A percentile compares a stretch with the other conserved stretches of the same genome.
These are phyloP conservation scores for Drosophila robusta DNA, from an alignment of 2,888 invertebrate genomes.

Conservation along the genomic window DNA sequence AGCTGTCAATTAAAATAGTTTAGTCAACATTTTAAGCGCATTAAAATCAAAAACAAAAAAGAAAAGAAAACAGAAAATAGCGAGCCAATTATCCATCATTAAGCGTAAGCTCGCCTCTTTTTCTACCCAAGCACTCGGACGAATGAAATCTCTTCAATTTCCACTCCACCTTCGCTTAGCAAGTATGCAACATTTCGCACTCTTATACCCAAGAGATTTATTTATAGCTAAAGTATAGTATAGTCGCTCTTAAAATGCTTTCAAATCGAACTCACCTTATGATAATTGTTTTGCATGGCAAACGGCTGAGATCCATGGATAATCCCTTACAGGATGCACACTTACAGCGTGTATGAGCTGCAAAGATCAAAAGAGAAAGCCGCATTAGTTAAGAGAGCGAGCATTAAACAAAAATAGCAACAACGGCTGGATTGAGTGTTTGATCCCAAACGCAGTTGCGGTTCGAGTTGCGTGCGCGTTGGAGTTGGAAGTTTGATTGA, in stretches of 20 bases:
- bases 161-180: not conserved
- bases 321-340: conserved; percentile 22
- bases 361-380: conserved; percentile 23
- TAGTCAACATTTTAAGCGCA: conserved; percentile 5
- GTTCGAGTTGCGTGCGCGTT: conserved; percentile 41
- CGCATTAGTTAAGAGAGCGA: conserved; percentile 16
- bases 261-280: conserved; percentile 35
- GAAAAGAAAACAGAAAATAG: too few species aligned
- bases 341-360: conserved; percentile 35
- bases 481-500: conserved; percentile 38
- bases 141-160: not conserved
- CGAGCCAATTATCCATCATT: not conserved
- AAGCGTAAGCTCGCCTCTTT: too few species aligned
- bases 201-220: not conserved
- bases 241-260: not conserved
- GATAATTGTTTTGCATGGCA: conserved; percentile 35
- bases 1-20: conserved; percentile 1
- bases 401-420: not conserved
- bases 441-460: conserved; percentile 7
- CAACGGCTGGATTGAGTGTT: conserved; percentile 1
- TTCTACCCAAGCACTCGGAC: too few species aligned
- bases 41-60: not conserved
- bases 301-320: conserved; percentile 43
- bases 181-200: not conserved
- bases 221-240: not conserved